phyloP scores from a whole-genome alignment of 2,797 vertebrate species.

The Darevskia nairensis region DNA sequence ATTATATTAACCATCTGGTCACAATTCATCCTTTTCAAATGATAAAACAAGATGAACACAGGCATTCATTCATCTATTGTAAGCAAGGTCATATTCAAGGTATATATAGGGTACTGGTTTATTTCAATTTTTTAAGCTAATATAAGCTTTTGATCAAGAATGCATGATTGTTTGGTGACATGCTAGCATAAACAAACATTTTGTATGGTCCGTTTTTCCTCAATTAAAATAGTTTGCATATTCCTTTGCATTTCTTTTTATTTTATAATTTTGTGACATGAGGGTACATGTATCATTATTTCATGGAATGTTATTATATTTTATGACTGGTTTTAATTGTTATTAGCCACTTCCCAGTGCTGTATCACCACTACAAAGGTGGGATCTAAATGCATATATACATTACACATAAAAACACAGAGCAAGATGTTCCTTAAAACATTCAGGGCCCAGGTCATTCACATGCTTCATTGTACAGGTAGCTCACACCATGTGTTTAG shows the following conservation, averaged over 20 bases:
- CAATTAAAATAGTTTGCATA: neutral
- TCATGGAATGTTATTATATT: no score
- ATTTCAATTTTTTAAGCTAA: neutral
- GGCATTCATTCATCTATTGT: neutral
- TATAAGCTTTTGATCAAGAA: neutral
- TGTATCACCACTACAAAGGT: no score
- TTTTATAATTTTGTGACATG: neutral
- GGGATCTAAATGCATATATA: no score
- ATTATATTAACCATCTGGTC: conserved; percentile 19
- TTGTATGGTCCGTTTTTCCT: neutral
- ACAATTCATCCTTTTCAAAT: conserved; percentile 6
- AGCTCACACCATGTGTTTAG: neutral
- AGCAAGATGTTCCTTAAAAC: neutral
- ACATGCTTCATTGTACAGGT: neutral
- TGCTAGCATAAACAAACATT: neutral
- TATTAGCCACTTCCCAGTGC: no score
- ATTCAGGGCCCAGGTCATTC: neutral
- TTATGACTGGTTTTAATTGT: no score
- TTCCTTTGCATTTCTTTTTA: neutral
- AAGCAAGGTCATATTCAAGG: neutral
- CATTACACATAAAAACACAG: neutral
- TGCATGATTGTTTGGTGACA: neutral
- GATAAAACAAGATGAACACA: neutral
- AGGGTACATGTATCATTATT: no score
- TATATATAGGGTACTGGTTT: neutral